These are phyloP conservation scores for Acleris literana DNA, from an alignment of 2,888 invertebrate species.

Conservation along the genomic window DNA sequence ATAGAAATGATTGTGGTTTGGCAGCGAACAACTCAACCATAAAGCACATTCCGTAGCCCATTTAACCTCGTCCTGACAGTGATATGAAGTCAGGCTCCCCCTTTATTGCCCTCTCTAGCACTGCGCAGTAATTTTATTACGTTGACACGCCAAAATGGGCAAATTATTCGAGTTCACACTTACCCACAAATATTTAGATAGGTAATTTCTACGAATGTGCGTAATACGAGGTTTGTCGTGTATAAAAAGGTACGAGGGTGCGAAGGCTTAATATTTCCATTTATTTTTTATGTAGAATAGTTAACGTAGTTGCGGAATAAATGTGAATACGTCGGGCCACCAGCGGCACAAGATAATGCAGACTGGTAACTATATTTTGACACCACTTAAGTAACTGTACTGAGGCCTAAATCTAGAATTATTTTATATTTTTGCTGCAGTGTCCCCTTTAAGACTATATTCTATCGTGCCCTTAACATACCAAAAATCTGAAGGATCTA, in stretches of 20 bases:
- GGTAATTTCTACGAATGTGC: conserved; percentile 27
- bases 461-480: too few relatives aligned
- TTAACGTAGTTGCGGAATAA: too few relatives aligned
- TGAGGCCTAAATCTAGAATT: too few relatives aligned
- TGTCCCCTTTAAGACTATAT: too few relatives aligned
- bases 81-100: conserved; percentile 44
- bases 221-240: conserved; percentile 1
- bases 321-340: too few relatives aligned
- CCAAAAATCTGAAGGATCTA: too few relatives aligned
- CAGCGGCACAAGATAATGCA: too few relatives aligned
- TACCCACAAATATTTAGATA: conserved; percentile 38
- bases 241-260: neutral
- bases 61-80: conserved; percentile 46
- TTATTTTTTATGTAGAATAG: too few relatives aligned
- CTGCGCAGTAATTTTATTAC: conserved; percentile 48
- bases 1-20: conserved; percentile 5
- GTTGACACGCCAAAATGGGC: conserved; percentile 47
- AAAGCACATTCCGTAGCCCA: conserved; percentile 45
- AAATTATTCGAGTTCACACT: conserved; percentile 51
- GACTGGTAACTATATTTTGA: too few relatives aligned
- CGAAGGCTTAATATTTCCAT: too few relatives aligned
- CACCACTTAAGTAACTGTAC: too few relatives aligned
- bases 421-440: too few relatives aligned
- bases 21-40: conserved; percentile 31
- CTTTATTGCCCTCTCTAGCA: conserved; percentile 46